These are phyloP conservation scores for Mus caroli DNA, from an alignment of 2,797 vertebrate species.

Conservation along the genomic window DNA sequence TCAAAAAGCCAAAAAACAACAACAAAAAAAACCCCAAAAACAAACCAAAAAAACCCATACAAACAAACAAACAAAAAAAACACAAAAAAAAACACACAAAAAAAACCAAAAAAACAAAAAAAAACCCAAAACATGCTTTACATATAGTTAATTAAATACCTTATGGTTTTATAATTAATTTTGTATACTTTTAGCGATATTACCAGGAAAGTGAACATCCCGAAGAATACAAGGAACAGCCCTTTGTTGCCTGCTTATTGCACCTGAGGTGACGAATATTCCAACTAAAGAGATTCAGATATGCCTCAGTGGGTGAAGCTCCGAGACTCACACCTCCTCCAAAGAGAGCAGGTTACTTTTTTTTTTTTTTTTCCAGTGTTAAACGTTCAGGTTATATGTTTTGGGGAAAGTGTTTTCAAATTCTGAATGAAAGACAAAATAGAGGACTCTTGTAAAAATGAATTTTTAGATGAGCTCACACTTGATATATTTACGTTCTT, in stretches of 20 bases:
- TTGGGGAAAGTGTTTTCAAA: constrained; percentile 1
- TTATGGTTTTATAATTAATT: not conserved
- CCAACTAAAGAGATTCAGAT: not conserved
- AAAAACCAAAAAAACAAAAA: too few species aligned
- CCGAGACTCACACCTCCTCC: not conserved
- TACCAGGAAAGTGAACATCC: constrained; percentile 11
- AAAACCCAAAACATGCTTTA: not conserved
- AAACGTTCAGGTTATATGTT: not conserved
- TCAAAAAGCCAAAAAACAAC: too few species aligned
- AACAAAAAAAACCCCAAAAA: too few species aligned
- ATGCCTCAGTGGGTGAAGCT: not conserved
- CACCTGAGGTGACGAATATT: not conserved
- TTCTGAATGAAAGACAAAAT: not conserved
- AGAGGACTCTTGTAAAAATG: constrained; percentile 31
- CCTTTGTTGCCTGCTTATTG: not conserved
- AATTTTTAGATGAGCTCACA: not conserved
- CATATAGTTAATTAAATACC: not conserved
- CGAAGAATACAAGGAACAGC: not conserved
- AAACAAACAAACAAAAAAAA: too few species aligned
- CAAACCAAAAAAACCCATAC: not conserved
- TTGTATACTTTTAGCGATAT: not conserved
- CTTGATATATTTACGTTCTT: not conserved
- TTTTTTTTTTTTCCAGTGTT: not conserved
- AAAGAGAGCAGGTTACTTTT: not conserved
- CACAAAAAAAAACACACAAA: too few species aligned